Conservation (phyloP, 2,797 vertebrate species). For the Dallia pectoralis region DNA sequence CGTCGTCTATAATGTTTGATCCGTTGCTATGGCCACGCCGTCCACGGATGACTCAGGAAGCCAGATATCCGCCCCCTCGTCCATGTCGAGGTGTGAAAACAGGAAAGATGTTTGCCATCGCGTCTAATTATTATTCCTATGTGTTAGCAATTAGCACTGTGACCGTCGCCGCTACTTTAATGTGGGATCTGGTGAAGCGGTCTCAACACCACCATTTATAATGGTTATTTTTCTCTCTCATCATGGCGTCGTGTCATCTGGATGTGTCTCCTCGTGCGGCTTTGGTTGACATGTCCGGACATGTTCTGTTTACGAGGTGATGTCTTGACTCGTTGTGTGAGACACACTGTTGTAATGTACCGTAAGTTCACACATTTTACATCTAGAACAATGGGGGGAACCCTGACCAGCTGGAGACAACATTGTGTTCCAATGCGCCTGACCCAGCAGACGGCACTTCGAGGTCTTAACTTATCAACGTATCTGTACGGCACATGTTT, state of each 20-base stretch:
- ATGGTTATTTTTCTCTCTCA: constrained; percentile 50
- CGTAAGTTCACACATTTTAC: not conserved
- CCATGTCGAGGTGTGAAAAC: no score
- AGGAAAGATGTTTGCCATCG: no score
- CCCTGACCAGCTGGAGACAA: no score
- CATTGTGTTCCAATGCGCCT: constrained; percentile 25
- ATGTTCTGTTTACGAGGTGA: constrained; percentile 53
- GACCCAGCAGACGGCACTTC: constrained; percentile 19
- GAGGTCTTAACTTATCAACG: constrained; percentile 39
- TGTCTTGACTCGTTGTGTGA: constrained; percentile 55
- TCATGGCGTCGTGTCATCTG: constrained; percentile 55
- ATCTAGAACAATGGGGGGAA: constrained; percentile 6
- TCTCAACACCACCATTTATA: constrained; percentile 52
- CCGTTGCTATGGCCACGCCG: no score
- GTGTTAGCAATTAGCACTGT: constrained; percentile 21
- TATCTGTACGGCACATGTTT: constrained; percentile 33
- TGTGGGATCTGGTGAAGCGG: constrained; percentile 55
- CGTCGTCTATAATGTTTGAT: no score
- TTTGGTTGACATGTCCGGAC: constrained; percentile 30
- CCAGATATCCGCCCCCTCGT: no score
- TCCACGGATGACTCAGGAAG: no score
- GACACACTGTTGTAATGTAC: constrained; percentile 39
- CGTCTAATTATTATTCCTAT: no score
- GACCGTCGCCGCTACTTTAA: constrained; percentile 59
- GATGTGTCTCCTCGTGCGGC: constrained; percentile 54